These are phyloP conservation scores for Tenthredo distinguenda DNA, from an alignment of 2,888 invertebrate genomes.

Conservation along the genomic window DNA sequence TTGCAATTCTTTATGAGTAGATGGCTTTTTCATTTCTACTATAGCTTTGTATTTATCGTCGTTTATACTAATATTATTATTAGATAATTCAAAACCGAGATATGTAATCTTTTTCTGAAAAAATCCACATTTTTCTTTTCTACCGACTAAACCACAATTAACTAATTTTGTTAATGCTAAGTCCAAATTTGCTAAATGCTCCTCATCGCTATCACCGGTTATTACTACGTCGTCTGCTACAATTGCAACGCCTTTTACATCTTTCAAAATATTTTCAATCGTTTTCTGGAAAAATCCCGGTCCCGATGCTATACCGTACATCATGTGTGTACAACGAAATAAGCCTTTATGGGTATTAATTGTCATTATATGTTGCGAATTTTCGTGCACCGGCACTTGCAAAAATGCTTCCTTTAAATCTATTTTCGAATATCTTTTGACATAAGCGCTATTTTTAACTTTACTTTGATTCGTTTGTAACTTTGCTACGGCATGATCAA, in stretches of 20 bases:
- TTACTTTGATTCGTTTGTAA: conserved; percentile 27
- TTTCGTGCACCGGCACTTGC: conserved; percentile 51
- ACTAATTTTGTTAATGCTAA: conserved; percentile 29
- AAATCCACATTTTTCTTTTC: conserved; percentile 32
- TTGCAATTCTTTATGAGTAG: conserved; percentile 53
- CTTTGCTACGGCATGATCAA: conserved; percentile 25
- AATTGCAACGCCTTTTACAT: conserved; percentile 32
- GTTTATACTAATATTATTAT: conserved; percentile 26
- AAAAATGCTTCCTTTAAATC: conserved; percentile 46
- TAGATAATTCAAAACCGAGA: conserved; percentile 34
- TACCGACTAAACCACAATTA: conserved; percentile 12
- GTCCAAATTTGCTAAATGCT: conserved; percentile 45
- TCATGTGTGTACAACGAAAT: conserved; percentile 46
- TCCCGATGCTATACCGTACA: conserved; percentile 42
- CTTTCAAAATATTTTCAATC: conserved; percentile 54
- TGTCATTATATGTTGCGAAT: conserved; percentile 45
- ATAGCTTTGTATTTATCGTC: conserved; percentile 34
- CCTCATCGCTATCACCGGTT: conserved; percentile 26
- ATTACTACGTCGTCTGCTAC: conserved; percentile 53
- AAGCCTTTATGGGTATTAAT: conserved; percentile 53
- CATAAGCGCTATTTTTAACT: background rate
- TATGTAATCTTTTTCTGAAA: conserved; percentile 39
- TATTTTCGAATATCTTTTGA: conserved; percentile 18
- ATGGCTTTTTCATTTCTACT: background rate
- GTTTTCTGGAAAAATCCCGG: conserved; percentile 50